Conservation (phyloP, 2,113 vertebrate genomes). For the Tragelaphus scriptus region DNA sequence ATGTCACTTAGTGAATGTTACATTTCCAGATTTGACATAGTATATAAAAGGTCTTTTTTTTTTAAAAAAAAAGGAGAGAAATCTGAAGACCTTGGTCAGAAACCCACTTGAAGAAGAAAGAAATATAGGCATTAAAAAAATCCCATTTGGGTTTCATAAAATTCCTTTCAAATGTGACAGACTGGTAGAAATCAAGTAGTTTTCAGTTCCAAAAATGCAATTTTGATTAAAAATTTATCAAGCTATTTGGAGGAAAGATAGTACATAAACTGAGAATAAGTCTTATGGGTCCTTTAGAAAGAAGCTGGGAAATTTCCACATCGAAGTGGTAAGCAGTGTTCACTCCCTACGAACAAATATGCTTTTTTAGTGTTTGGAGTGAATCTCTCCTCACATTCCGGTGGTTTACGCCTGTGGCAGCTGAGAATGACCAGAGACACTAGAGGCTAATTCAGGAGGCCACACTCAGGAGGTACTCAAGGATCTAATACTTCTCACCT, state of each 20-base stretch:
- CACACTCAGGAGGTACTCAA: not conserved
- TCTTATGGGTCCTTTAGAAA: conserved; percentile 35
- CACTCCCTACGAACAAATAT: not conserved
- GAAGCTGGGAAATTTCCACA: conserved; percentile 43
- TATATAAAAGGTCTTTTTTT: conserved; percentile 26
- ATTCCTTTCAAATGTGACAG: conserved; percentile 62
- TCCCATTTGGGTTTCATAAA: conserved; percentile 65
- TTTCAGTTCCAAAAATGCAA: conserved; percentile 62
- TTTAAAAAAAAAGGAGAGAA: not conserved
- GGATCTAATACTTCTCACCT: not conserved
- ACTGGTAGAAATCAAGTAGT: conserved; percentile 59
- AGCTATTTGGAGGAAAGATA: conserved; percentile 64
- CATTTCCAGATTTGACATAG: conserved; percentile 54
- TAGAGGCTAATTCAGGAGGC: not conserved
- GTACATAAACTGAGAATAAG: conserved; percentile 58
- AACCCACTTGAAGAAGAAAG: conserved; percentile 47
- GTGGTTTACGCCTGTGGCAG: not conserved
- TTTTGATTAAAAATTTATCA: conserved; percentile 74
- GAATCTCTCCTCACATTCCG: not conserved
- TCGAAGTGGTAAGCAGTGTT: conserved; percentile 11
- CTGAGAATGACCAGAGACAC: not conserved
- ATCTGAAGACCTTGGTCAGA: conserved; percentile 40
- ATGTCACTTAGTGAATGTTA: conserved; percentile 65
- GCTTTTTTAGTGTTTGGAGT: not conserved
- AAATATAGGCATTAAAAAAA: conserved; percentile 62